phyloP scores from a whole-genome alignment of 2,797 vertebrate genomes.

The Trematomus bernacchii region DNA sequence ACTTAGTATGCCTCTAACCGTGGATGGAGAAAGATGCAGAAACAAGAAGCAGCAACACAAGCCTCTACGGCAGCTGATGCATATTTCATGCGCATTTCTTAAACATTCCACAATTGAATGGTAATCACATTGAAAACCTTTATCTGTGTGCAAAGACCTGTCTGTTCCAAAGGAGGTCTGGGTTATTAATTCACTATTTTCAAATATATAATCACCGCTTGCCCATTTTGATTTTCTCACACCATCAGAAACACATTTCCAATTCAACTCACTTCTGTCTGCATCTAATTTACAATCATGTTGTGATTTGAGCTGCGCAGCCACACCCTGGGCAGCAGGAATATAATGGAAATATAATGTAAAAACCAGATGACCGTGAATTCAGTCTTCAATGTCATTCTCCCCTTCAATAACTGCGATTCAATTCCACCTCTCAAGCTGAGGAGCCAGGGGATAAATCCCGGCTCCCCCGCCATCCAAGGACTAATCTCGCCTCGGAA shows the following conservation, averaged over 20 bases:
- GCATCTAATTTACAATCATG: constrained; percentile 56
- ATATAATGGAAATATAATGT: constrained; percentile 75
- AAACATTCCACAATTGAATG: constrained; percentile 22
- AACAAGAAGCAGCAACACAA: neutral
- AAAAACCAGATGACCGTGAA: constrained; percentile 79
- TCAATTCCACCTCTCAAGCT: constrained; percentile 73
- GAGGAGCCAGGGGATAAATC: constrained; percentile 74
- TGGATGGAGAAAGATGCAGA: constrained; percentile 8
- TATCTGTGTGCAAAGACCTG: constrained; percentile 23
- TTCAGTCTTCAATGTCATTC: constrained; percentile 77
- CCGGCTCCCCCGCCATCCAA: constrained; percentile 53
- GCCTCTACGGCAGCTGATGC: constrained; percentile 20
- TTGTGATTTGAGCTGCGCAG: constrained; percentile 33
- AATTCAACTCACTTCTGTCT: constrained; percentile 25
- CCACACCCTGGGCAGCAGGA: constrained; percentile 40
- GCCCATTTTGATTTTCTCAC: constrained; percentile 34
- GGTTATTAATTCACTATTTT: constrained; percentile 50
- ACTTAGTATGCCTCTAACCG: constrained; percentile 40
- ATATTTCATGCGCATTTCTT: constrained; percentile 46
- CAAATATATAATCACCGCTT: constrained; percentile 33
- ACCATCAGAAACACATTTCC: constrained; percentile 42
- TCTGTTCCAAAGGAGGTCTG: neutral
- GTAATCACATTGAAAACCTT: constrained; percentile 39
- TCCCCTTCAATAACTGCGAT: constrained; percentile 68
- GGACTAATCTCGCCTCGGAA: constrained; percentile 73